Conservation (phyloP, 35 echinoderm and acorn worm species). For the Eucidaris tribuloides region DNA sequence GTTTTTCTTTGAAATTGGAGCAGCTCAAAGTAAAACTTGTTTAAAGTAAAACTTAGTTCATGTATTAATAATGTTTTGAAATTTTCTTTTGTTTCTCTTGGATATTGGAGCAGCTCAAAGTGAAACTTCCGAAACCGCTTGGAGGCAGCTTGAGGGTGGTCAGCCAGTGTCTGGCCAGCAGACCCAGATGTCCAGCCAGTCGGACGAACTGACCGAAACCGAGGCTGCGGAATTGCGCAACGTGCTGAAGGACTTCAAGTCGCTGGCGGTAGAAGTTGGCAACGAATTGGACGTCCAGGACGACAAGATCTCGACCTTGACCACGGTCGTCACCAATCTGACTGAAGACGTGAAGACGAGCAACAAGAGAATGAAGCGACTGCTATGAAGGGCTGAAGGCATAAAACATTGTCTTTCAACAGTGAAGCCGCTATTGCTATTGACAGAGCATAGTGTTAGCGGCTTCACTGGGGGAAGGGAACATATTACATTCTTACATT, state of each 20-base stretch:
- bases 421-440: too few species aligned
- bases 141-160: not conserved
- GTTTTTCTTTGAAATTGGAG: too few species aligned
- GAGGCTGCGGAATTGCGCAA: slow-evolving; percentile 1
- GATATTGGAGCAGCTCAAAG: not conserved
- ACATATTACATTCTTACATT: too few species aligned
- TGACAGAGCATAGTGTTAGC: too few species aligned
- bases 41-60: too few species aligned
- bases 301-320: not conserved
- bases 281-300: slow-evolving; percentile 4
- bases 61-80: too few species aligned
- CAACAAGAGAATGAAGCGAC: slow-evolving; percentile 16
- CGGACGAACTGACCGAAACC: not conserved
- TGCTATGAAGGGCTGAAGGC: too few species aligned
- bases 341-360: not conserved
- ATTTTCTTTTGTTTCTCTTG: too few species aligned
- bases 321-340: not conserved
- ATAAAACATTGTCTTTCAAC: too few species aligned
- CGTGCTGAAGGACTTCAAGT: slow-evolving; percentile 6
- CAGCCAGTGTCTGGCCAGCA: not conserved
- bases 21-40: not conserved
- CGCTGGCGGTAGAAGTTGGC: not conserved
- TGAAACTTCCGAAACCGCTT: not conserved
- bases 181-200: not conserved
- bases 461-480: too few species aligned